Evolutionary conservation across 1,140 invertebrate genomes (phyloP).

Genomic region (Megathymus violae): DNA sequence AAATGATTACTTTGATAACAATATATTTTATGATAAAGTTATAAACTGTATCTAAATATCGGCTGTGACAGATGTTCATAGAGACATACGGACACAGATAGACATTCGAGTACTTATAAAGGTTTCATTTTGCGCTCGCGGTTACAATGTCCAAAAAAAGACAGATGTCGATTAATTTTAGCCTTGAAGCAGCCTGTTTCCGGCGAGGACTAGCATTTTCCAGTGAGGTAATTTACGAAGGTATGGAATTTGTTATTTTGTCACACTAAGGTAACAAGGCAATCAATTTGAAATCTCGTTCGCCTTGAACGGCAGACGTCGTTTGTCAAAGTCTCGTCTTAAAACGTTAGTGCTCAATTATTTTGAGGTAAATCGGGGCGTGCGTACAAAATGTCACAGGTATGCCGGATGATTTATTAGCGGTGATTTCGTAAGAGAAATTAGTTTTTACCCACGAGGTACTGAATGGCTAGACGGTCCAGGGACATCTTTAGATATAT

Average conservation of each 20-base stretch:
- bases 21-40: too few relatives aligned
- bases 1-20: too few relatives aligned
- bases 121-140: too few relatives aligned
- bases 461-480: neutral
- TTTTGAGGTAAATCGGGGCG: conserved; percentile 34
- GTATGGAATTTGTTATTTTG: conserved; percentile 33
- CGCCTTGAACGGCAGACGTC: conserved; percentile 25
- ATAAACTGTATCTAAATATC: too few relatives aligned
- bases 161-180: too few relatives aligned
- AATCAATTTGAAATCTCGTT: conserved; percentile 36
- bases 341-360: conserved; percentile 36
- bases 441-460: conserved; percentile 25
- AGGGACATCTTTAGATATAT: neutral
- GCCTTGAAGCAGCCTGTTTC: neutral
- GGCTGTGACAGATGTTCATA: too few relatives aligned
- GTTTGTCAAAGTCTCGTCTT: conserved; percentile 41
- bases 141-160: too few relatives aligned
- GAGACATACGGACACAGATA: too few relatives aligned
- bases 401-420: conserved; percentile 28
- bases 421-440: conserved; percentile 32
- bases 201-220: neutral
- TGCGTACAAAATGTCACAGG: conserved; percentile 30
- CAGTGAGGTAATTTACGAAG: conserved; percentile 14
- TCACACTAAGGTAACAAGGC: conserved; percentile 30
- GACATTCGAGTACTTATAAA: too few relatives aligned